Base-by-base conservation (phyloP, 2,113 vertebrate genomes). In the Notechis scutatus region DNA sequence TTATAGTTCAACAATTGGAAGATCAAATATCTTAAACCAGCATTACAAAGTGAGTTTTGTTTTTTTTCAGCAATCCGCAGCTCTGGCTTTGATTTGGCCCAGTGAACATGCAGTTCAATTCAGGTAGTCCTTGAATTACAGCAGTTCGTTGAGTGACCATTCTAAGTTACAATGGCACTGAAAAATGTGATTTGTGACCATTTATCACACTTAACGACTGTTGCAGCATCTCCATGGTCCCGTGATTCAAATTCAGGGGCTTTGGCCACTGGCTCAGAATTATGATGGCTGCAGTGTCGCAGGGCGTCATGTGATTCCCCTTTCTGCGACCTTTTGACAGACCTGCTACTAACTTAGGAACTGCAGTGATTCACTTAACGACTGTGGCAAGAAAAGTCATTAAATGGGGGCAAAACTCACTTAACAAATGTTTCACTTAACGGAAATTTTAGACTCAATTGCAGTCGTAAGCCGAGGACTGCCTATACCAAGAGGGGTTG, bases 21-120 rank as follows among this genome's bases (percentile, higher is more conserved):
- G 85, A 26, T 4, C 8, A 4, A 42, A 5, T 56, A 55, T 4
- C 1, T 93, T 86, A 85, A 89, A 8, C 15, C 29, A 39, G 64
- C 57, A 92, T 50, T 74, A 18, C 0, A 89, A 7, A 21, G 0
- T 0, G 0, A 92, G 69, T 7, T 0, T 0, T n/a, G n/a, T n/a
- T 61, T 24, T 0, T 0, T 61, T 26, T 24, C 24, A 94, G 0
- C 87, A 4, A 81, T 47, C 61, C 29, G 69, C 50, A 45, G 90
- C 52, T 57, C 4, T 23, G 18, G 3, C 88, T 95, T 91, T 56
- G 90, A 2, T 45, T 14, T 89, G n/a, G 88, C 0, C 74, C 2
- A 23, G 20, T 21, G 4, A 9, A 1, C 23, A 3, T 20, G 6
- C 26, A 39, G 5, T 42, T 3, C 0, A 69, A 11, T 1, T n/a